Conservation (phyloP, 2,113 vertebrate genomes). For the Zonotrichia leucophrys region DNA sequence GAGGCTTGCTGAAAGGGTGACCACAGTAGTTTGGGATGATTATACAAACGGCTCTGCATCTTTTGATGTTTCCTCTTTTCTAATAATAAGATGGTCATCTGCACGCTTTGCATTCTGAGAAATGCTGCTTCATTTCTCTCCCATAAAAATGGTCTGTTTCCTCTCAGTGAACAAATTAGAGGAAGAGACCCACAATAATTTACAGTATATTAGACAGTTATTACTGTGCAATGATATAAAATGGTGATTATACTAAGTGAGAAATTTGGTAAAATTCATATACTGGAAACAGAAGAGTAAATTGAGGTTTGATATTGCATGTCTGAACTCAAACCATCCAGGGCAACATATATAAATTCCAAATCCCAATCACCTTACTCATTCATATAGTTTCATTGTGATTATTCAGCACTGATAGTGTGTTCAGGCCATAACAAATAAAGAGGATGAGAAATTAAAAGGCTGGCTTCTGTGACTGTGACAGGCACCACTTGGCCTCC, state of each 20-base stretch:
- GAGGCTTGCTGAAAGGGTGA: constrained; percentile 5
- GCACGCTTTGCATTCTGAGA: constrained; percentile 44
- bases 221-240: constrained; percentile 42
- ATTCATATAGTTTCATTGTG: constrained; percentile 44
- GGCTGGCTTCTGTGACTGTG: neutral
- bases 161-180: constrained; percentile 30
- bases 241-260: neutral
- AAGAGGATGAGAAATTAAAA: neutral
- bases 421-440: neutral
- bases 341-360: neutral
- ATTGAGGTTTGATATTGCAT: neutral
- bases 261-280: constrained; percentile 14
- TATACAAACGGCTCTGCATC: neutral
- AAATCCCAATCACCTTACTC: constrained; percentile 26
- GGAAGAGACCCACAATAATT: constrained; percentile 10
- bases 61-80: constrained; percentile 52
- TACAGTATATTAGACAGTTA: constrained; percentile 44
- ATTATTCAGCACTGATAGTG: neutral
- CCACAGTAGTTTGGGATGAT: constrained; percentile 30
- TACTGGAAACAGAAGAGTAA: constrained; percentile 15
- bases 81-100: constrained; percentile 51
- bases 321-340: neutral
- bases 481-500: neutral
- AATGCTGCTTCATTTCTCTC: neutral
- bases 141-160: constrained; percentile 29